A percentile compares a stretch with the other conserved stretches of the same genome.
Evolutionary conservation across 2,888 invertebrate genomes (phyloP).

Genomic region (Oscheius sp.): DNA sequence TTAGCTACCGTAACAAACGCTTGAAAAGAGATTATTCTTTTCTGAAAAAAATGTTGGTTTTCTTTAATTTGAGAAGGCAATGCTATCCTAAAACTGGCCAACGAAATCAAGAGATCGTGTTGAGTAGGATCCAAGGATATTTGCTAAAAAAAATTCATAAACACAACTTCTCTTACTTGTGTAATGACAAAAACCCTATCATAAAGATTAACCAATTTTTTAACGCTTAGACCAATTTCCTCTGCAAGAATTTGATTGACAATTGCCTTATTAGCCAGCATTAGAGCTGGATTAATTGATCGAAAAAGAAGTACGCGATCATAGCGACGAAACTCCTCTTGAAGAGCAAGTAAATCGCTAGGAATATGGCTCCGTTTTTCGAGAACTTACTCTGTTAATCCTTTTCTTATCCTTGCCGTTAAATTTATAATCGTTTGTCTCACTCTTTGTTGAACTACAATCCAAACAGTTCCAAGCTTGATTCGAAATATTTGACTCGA

Average conservation of each 20-base stretch:
- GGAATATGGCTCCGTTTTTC: not conserved
- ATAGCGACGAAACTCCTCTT: slow-evolving; percentile 38
- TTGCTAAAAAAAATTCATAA: slow-evolving; percentile 30
- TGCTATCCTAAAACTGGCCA: slow-evolving; percentile 45
- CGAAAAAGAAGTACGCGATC: slow-evolving; percentile 58
- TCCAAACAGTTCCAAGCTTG: slow-evolving; percentile 2
- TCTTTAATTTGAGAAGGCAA: slow-evolving; percentile 47
- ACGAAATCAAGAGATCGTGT: slow-evolving; percentile 42
- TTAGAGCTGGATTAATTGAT: slow-evolving; percentile 62
- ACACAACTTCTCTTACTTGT: slow-evolving; percentile 38
- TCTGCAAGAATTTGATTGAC: slow-evolving; percentile 51
- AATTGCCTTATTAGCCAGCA: slow-evolving; percentile 62
- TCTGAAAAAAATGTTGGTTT: slow-evolving; percentile 49
- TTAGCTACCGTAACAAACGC: slow-evolving; percentile 47
- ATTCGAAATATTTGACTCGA: not conserved
- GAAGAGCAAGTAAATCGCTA: slow-evolving; percentile 9
- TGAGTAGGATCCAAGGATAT: slow-evolving; percentile 49
- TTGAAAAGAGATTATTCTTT: slow-evolving; percentile 44
- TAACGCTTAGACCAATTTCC: slow-evolving; percentile 48
- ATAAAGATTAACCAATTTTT: slow-evolving; percentile 49
- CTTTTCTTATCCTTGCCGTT: slow-evolving; percentile 5
- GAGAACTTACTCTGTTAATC: slow-evolving; percentile 10
- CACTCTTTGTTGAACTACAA: slow-evolving; percentile 5
- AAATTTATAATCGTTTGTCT: not conserved
- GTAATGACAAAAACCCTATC: slow-evolving; percentile 58